phyloP scores from a whole-genome alignment of 2,113 vertebrate genomes.

The Crotalus helleri region DNA sequence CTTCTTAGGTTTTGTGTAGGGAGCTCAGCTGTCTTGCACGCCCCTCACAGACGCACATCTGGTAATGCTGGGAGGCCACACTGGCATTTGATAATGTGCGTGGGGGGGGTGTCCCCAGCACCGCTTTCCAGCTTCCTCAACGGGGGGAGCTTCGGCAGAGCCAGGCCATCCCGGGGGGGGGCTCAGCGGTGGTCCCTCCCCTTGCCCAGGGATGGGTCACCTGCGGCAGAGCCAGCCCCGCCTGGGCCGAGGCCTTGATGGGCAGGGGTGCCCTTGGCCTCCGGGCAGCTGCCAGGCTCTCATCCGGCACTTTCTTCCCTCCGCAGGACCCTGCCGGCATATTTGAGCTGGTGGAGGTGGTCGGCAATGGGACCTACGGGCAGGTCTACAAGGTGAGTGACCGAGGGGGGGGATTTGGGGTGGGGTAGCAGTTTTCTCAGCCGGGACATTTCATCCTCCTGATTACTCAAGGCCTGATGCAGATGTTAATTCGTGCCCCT shows the following conservation, averaged over 20 bases:
- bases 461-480: too few species aligned
- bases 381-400: background rate
- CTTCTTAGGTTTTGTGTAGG: background rate
- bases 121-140: too few species aligned
- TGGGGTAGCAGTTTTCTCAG: too few species aligned
- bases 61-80: background rate
- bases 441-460: too few species aligned
- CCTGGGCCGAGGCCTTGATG: background rate
- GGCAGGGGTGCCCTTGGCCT: background rate
- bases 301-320: background rate
- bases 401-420: background rate
- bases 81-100: background rate
- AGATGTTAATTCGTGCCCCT: too few species aligned
- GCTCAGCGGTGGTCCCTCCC: background rate
- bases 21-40: background rate
- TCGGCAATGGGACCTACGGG: background rate
- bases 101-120: too few species aligned
- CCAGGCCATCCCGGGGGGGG: too few species aligned
- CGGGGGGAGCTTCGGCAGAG: too few species aligned
- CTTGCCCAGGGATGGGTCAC: background rate
- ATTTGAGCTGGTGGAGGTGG: background rate
- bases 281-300: background rate
- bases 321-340: background rate
- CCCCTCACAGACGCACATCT: background rate
- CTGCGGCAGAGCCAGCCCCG: too few species aligned